Conservation (phyloP, 1,140 invertebrate species). For the Drosophila chauvacae region DNA sequence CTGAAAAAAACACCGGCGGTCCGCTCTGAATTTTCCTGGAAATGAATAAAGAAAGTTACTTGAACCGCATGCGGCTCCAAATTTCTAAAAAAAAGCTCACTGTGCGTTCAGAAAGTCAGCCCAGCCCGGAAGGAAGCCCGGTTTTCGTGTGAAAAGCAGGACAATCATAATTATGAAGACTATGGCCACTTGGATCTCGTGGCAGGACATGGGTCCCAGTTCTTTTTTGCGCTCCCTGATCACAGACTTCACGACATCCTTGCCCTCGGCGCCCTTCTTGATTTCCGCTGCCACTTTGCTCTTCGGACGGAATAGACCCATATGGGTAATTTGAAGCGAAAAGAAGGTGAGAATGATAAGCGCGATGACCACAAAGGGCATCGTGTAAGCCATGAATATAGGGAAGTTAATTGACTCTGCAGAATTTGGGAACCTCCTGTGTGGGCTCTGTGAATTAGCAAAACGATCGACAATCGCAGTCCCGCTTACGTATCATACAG, state of each 20-base stretch:
- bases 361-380: slow-evolving; percentile 88
- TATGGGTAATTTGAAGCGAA: slow-evolving; percentile 89
- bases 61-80: no score
- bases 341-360: slow-evolving; percentile 89
- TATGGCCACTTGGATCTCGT: slow-evolving; percentile 90
- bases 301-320: slow-evolving; percentile 88
- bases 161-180: slow-evolving; percentile 91
- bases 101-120: slow-evolving; percentile 49
- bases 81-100: slow-evolving; percentile 60
- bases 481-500: slow-evolving; percentile 87
- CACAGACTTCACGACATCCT: slow-evolving; percentile 86
- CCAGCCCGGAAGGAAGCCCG: slow-evolving; percentile 85
- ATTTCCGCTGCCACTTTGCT: slow-evolving; percentile 85
- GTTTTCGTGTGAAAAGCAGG: slow-evolving; percentile 94
- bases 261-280: slow-evolving; percentile 85
- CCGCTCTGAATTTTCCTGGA: slow-evolving; percentile 89
- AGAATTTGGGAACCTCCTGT: slow-evolving; percentile 85
- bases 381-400: slow-evolving; percentile 88
- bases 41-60: not conserved
- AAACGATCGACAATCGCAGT: no score
- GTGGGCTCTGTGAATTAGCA: slow-evolving; percentile 25
- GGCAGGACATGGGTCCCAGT: slow-evolving; percentile 91
- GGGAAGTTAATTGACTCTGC: slow-evolving; percentile 88
- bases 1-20: slow-evolving; percentile 88
- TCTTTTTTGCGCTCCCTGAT: slow-evolving; percentile 89